phyloP scores from a whole-genome alignment of 2,888 invertebrate species.

The Norana najaformis region DNA sequence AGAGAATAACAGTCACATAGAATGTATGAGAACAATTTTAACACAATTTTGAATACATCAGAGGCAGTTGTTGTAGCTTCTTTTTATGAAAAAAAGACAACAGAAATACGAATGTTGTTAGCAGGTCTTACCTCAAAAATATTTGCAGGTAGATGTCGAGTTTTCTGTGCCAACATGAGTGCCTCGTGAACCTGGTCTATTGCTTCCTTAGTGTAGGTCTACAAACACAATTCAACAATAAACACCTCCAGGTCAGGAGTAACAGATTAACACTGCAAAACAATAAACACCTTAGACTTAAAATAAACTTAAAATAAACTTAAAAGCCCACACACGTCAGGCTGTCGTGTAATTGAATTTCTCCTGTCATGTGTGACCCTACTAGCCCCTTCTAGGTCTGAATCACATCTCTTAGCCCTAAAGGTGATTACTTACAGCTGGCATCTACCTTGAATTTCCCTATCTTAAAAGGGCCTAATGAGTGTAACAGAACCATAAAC shows the following conservation, averaged over 20 bases:
- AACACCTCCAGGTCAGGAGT: neutral
- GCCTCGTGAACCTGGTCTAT: conserved; percentile 96
- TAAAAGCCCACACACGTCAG: neutral
- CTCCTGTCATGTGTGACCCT: no score
- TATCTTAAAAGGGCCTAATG: no score
- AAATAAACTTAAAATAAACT: no score
- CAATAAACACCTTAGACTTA: no score
- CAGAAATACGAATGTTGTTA: neutral
- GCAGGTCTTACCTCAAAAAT: conserved; percentile 88
- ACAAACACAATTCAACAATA: conserved; percentile 63
- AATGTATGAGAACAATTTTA: neutral
- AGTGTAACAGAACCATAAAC: no score
- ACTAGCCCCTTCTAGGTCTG: no score
- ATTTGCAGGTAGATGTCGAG: conserved; percentile 76
- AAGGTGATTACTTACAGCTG: no score
- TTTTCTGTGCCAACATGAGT: conserved; percentile 80
- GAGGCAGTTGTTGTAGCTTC: neutral
- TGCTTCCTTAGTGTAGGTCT: conserved; percentile 98
- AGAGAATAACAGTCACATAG: neutral
- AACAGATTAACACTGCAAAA: neutral
- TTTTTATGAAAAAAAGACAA: neutral
- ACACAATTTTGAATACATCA: neutral
- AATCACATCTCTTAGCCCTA: no score
- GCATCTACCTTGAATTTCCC: no score
- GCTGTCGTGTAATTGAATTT: no score